A percentile compares a stretch with the other conserved stretches of the same genome.
Evolutionary conservation across 1,140 invertebrate species (phyloP).

Genomic region (Acyrthosiphon pisum): DNA sequence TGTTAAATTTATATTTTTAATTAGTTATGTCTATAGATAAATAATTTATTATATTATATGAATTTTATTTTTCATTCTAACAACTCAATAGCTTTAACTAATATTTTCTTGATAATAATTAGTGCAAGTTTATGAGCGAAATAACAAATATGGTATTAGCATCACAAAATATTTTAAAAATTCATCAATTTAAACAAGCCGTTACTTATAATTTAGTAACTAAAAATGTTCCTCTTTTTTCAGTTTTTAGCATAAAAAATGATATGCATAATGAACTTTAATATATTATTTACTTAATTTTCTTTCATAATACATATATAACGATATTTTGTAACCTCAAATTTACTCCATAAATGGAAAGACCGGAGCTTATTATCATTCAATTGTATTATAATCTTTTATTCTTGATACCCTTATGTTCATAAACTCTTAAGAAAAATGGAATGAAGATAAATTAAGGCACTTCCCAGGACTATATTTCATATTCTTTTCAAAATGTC

Average conservation of each 20-base stretch:
- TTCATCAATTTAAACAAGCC: neutral
- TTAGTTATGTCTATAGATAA: neutral
- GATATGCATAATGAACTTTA: neutral
- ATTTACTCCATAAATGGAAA: neutral
- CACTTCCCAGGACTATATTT: neutral
- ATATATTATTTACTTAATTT: slow-evolving; percentile 1
- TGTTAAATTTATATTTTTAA: neutral
- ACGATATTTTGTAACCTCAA: neutral
- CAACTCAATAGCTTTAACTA: neutral
- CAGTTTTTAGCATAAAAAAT: neutral
- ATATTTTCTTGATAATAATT: neutral
- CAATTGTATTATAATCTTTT: neutral
- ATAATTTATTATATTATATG: neutral
- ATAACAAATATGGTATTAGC: neutral
- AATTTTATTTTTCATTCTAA: neutral
- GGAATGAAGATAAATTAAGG: neutral
- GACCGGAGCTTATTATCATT: neutral
- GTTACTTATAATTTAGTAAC: neutral
- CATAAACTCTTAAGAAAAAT: neutral
- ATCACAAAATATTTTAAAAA: neutral
- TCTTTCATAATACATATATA: neutral
- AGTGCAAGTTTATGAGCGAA: neutral
- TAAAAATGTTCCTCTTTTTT: neutral
- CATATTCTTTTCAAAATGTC: neutral
- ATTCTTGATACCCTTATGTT: neutral